These are phyloP conservation scores for Ashinkailepas kermadecensis DNA, from an alignment of 2,888 invertebrate genomes.

Conservation along the genomic window DNA sequence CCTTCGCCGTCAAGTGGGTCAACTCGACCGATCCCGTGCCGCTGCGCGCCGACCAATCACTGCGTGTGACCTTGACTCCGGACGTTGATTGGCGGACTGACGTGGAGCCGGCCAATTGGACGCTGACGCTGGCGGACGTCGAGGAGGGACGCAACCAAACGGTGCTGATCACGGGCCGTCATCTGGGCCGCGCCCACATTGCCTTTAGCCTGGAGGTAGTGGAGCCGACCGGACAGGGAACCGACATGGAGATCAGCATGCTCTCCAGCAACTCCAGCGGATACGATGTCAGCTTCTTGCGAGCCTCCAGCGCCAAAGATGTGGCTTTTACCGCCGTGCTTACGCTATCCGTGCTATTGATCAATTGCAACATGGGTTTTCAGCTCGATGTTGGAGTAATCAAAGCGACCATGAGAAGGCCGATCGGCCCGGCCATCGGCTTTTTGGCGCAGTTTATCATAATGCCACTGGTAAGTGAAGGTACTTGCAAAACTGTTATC, in stretches of 20 bases:
- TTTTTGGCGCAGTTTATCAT: conserved; percentile 47
- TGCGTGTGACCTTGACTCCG: neutral
- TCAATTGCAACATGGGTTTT: conserved; percentile 46
- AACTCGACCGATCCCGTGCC: neutral
- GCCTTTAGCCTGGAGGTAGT: too few species aligned
- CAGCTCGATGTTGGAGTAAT: conserved; percentile 43
- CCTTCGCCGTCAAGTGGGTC: too few species aligned
- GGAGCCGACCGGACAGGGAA: neutral
- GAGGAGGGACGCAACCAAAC: neutral
- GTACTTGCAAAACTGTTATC: too few species aligned
- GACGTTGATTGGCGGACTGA: neutral
- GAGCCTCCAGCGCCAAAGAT: conserved; percentile 23
- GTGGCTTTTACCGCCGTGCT: conserved; percentile 39
- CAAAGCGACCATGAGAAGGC: conserved; percentile 42
- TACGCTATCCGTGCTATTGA: conserved; percentile 39
- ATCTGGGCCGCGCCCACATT: neutral
- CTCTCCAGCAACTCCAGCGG: neutral
- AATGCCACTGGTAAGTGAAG: conserved; percentile 47
- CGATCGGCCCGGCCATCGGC: conserved; percentile 47
- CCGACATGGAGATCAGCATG: neutral
- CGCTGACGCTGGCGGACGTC: neutral
- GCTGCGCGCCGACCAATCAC: neutral
- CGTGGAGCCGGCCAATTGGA: neutral
- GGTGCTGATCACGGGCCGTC: conserved; percentile 34
- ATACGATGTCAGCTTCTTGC: neutral